A percentile compares a stretch with the other conserved stretches of the same genome.
These are phyloP conservation scores for Distichodus sexfasciatus DNA, from an alignment of 2,797 vertebrate genomes.

Conservation along the genomic window DNA sequence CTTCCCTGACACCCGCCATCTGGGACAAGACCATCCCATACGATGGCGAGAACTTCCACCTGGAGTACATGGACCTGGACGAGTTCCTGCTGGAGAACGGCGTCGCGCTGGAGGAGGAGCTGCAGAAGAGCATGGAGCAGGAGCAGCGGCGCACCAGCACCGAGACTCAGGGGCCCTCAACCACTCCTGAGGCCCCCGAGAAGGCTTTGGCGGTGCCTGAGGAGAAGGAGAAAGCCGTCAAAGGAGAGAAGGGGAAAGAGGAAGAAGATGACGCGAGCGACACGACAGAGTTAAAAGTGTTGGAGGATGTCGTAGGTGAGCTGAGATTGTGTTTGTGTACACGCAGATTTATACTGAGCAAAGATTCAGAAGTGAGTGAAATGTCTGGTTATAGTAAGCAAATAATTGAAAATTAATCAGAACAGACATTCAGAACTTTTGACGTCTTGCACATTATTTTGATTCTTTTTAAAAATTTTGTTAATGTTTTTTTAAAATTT, in stretches of 20 bases:
- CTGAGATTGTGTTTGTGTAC: too few species aligned
- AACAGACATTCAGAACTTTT: too few species aligned
- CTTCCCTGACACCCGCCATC: conserved; percentile 93
- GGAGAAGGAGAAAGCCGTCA: conserved; percentile 22
- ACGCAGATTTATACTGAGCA: too few species aligned
- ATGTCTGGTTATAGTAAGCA: too few species aligned
- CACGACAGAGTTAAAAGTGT: conserved; percentile 45
- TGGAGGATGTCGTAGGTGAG: conserved; percentile 57
- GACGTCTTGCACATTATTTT: too few species aligned
- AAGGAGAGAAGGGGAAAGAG: background rate
- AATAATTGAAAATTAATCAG: too few species aligned
- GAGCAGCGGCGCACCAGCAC: conserved; percentile 54
- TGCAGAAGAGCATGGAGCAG: conserved; percentile 66
- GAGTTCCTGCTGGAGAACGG: conserved; percentile 97
- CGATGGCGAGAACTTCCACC: conserved; percentile 93
- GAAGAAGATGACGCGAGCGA: conserved; percentile 30
- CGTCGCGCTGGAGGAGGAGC: conserved; percentile 81
- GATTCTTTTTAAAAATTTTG: too few species aligned
- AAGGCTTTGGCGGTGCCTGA: conserved; percentile 5
- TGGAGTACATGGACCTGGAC: conserved; percentile 99
- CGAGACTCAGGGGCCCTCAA: conserved; percentile 1
- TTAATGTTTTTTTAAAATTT: too few species aligned
- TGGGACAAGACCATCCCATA: conserved; percentile 99
- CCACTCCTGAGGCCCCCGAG: conserved; percentile 6
- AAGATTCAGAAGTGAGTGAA: too few species aligned